These are phyloP conservation scores for Sebastes taczanowskii DNA, from an alignment of 2,797 vertebrate genomes.

Conservation along the genomic window DNA sequence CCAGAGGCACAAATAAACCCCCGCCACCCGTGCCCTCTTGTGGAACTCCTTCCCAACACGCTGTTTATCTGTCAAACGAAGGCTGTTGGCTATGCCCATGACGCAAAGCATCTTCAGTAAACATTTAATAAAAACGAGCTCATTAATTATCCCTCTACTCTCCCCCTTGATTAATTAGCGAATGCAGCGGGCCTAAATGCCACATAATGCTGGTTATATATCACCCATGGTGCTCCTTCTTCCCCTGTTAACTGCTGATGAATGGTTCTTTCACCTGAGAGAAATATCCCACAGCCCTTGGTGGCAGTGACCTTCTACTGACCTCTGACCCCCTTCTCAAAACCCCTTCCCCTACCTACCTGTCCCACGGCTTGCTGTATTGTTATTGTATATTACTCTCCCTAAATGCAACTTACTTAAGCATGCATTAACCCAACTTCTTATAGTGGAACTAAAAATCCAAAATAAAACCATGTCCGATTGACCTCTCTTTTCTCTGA, in stretches of 20 bases:
- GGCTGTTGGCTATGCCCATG: constrained; percentile 85
- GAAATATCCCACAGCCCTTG: constrained; percentile 81
- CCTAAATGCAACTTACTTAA: constrained; percentile 99
- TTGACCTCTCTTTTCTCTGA: constrained; percentile 85
- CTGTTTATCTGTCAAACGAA: constrained; percentile 83
- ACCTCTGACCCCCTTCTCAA: constrained; percentile 47
- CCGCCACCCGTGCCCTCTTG: constrained; percentile 78
- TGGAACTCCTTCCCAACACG: constrained; percentile 85
- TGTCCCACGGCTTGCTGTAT: constrained; percentile 88
- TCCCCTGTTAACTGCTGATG: constrained; percentile 43
- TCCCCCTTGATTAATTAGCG: constrained; percentile 58
- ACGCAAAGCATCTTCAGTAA: constrained; percentile 59
- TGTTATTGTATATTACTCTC: constrained; percentile 91
- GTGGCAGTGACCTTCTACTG: constrained; percentile 74
- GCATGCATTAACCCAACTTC: constrained; percentile 89
- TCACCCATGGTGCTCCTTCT: constrained; percentile 44
- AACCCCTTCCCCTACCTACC: constrained; percentile 24
- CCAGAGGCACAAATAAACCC: constrained; percentile 9
- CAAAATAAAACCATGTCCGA: constrained; percentile 50
- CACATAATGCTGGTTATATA: constrained; percentile 63
- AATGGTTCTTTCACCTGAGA: constrained; percentile 64
- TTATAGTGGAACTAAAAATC: constrained; percentile 74
- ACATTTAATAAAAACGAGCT: constrained; percentile 39
- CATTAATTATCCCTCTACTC: constrained; percentile 48
- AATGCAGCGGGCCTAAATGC: constrained; percentile 50